phyloP scores from a whole-genome alignment of 2,113 vertebrate genomes.

The Zootoca vivipara region DNA sequence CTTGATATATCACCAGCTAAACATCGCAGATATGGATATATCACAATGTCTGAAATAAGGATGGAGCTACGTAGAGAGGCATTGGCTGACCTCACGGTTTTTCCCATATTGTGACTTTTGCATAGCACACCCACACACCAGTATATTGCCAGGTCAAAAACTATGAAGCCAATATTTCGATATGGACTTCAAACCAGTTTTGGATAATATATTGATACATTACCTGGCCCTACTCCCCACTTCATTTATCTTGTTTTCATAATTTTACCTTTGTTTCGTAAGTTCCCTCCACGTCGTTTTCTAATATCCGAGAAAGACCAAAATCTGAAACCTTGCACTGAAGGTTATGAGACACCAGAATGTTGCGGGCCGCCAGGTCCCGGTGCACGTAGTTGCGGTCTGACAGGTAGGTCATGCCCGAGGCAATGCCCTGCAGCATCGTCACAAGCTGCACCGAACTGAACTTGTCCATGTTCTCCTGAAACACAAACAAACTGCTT shows the following conservation, averaged over 20 bases:
- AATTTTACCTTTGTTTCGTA: constrained; percentile 79
- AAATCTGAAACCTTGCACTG: constrained; percentile 84
- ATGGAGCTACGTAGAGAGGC: too few relatives aligned
- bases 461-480: constrained; percentile 80
- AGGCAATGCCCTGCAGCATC: constrained; percentile 82
- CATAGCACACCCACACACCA: too few relatives aligned
- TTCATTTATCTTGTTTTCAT: background rate
- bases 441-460: constrained; percentile 76
- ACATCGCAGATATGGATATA: too few relatives aligned
- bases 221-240: too few relatives aligned
- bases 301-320: constrained; percentile 75
- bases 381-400: constrained; percentile 79
- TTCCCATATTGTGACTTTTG: too few relatives aligned
- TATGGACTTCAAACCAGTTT: too few relatives aligned
- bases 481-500: background rate
- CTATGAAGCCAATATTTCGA: too few relatives aligned
- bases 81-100: too few relatives aligned
- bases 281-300: constrained; percentile 75
- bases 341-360: constrained; percentile 76
- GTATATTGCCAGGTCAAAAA: too few relatives aligned
- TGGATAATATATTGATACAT: too few relatives aligned
- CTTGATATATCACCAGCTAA: background rate
- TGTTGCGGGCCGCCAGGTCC: constrained; percentile 81
- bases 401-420: constrained; percentile 83
- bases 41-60: too few relatives aligned